phyloP scores from a whole-genome alignment of 2,888 invertebrate genomes.

The Hypercompe scribonia region DNA sequence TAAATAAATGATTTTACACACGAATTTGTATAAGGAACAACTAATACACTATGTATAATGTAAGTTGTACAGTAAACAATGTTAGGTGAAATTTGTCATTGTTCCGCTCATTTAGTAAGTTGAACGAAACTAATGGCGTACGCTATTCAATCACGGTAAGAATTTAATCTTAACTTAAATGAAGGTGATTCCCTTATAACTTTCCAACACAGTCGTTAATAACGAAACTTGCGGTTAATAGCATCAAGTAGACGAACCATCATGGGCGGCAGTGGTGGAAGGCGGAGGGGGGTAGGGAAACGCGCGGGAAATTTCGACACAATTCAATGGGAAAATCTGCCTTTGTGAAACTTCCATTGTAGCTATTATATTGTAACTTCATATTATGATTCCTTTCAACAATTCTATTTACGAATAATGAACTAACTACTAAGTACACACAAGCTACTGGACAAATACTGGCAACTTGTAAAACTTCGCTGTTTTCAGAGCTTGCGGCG shows the following conservation, averaged over 20 bases:
- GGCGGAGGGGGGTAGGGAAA: slow-evolving; percentile 42
- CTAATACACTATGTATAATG: neutral
- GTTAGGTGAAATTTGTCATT: neutral
- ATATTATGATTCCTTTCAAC: slow-evolving; percentile 53
- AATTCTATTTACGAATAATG: slow-evolving; percentile 50
- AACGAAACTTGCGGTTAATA: slow-evolving; percentile 84
- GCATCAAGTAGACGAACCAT: slow-evolving; percentile 55
- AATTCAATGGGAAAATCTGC: slow-evolving; percentile 83
- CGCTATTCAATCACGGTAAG: slow-evolving; percentile 73
- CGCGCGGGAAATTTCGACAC: slow-evolving; percentile 73
- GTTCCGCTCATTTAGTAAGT: slow-evolving; percentile 10
- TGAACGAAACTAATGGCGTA: slow-evolving; percentile 52
- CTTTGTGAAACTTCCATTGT: slow-evolving; percentile 78
- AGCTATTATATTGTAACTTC: slow-evolving; percentile 68
- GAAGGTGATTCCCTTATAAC: slow-evolving; percentile 82
- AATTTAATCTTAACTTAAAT: slow-evolving; percentile 84
- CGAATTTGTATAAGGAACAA: neutral
- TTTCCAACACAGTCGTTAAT: slow-evolving; percentile 83
- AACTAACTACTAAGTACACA: slow-evolving; percentile 31
- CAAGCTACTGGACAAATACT: slow-evolving; percentile 24
- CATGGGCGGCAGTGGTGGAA: slow-evolving; percentile 27
- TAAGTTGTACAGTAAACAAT: neutral
- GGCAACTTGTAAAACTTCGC: slow-evolving; percentile 19
- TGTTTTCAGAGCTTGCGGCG: slow-evolving; percentile 17
- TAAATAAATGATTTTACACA: neutral